Percentiles rank a stretch among this genome's conserved stretches.
These are phyloP conservation scores for Ochotona curzoniae DNA, from an alignment of 2,113 vertebrate genomes.

Conservation along the genomic window DNA sequence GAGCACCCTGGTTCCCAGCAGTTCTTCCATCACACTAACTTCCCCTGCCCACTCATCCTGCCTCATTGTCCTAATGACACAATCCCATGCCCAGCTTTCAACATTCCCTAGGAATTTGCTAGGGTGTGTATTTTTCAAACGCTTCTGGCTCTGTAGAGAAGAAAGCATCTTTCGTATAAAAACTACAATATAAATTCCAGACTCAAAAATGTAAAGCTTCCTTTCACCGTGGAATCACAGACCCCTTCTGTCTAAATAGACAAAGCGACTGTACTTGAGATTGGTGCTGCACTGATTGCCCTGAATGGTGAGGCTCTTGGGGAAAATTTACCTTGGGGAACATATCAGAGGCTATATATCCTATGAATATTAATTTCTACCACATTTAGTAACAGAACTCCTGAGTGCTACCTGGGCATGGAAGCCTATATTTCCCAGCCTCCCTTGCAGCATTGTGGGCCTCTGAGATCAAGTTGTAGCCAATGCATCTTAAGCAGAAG, in stretches of 20 bases:
- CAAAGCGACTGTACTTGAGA: neutral
- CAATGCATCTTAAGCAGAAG: neutral
- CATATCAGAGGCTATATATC: neutral
- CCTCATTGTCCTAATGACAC: no score
- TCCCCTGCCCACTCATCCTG: neutral
- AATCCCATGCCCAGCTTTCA: neutral
- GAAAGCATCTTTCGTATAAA: neutral
- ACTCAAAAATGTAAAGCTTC: neutral
- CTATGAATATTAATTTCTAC: neutral
- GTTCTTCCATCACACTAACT: neutral
- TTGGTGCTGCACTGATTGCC: neutral
- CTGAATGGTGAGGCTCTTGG: neutral
- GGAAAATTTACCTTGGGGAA: neutral
- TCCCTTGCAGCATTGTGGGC: neutral
- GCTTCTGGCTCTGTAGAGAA: neutral
- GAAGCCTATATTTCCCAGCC: constrained; percentile 11
- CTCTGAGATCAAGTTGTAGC: neutral
- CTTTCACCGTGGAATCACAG: neutral
- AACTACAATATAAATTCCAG: neutral
- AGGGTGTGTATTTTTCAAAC: neutral
- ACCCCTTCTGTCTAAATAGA: neutral
- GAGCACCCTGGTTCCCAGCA: no score
- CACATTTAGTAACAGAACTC: constrained; percentile 9
- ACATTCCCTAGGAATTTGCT: neutral
- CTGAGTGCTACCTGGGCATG: neutral